A percentile compares a stretch with the other conserved stretches of the same genome.
Evolutionary conservation across 2,113 vertebrate species (phyloP).

Genomic region (Callipepla squamata): DNA sequence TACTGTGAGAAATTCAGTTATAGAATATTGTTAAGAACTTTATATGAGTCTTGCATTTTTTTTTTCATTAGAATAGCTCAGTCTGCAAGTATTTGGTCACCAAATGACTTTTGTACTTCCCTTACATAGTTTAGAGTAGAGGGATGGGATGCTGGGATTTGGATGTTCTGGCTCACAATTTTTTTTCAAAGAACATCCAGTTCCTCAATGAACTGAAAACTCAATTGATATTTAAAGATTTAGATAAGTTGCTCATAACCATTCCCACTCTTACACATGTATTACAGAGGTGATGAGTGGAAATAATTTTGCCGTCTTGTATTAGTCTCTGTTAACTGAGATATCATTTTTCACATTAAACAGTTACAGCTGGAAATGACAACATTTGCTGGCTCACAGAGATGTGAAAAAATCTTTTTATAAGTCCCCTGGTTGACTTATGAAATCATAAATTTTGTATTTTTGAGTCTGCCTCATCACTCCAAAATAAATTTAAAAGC

Average conservation of each 20-base stretch:
- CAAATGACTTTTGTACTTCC: not conserved
- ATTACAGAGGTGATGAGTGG: not conserved
- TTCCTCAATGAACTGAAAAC: not conserved
- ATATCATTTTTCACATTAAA: constrained; percentile 18
- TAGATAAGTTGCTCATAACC: not conserved
- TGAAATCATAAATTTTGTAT: not conserved
- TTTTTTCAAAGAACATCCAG: not conserved
- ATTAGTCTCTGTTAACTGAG: not conserved
- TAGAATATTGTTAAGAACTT: not conserved
- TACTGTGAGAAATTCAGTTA: not conserved
- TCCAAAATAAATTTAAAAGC: not conserved
- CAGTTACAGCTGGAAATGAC: constrained; percentile 5
- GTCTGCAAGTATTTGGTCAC: not conserved
- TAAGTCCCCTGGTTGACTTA: not conserved
- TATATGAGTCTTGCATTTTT: not conserved
- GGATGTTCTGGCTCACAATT: not conserved
- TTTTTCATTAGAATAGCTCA: not conserved
- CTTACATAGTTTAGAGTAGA: not conserved
- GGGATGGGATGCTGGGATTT: not conserved
- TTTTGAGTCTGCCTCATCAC: not conserved
- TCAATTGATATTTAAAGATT: not conserved
- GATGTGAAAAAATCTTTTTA: not conserved
- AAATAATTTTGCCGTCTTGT: not conserved
- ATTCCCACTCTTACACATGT: not conserved
- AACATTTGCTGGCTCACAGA: not conserved